Evolutionary conservation across 2,113 vertebrate genomes (phyloP).

Genomic region (Bos javanicus): DNA sequence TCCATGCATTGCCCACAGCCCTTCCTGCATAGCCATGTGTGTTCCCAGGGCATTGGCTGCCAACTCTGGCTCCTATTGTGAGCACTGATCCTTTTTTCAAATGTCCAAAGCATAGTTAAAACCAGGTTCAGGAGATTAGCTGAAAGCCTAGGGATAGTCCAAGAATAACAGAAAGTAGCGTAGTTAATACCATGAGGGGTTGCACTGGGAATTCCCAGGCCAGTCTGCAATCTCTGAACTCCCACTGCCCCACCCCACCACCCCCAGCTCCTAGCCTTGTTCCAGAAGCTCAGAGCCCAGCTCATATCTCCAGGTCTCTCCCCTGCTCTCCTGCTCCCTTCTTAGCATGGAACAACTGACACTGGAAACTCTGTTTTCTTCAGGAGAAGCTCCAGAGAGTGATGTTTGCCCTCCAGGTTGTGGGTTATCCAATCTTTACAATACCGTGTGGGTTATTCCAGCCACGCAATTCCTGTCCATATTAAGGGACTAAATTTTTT

Average conservation of each 20-base stretch:
- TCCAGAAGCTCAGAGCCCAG: not conserved
- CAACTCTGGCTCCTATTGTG: not conserved
- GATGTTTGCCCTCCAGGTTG: not conserved
- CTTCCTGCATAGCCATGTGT: not conserved
- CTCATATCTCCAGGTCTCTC: not conserved
- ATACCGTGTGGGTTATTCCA: not conserved
- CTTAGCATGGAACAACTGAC: not conserved
- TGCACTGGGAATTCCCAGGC: not conserved
- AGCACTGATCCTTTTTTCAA: not conserved
- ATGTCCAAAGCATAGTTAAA: not conserved
- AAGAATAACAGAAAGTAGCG: not conserved
- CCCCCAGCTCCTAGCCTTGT: not conserved
- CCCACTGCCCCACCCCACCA: fast-evolving
- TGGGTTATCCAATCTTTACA: not conserved
- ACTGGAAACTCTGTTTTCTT: not conserved
- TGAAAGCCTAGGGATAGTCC: not conserved
- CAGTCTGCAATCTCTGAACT: not conserved
- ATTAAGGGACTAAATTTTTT: not conserved
- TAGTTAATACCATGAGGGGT: not conserved
- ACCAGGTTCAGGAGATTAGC: not conserved
- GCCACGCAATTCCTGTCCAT: not conserved
- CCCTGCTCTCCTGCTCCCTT: not conserved
- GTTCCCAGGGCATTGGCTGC: not conserved
- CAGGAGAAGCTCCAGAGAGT: not conserved
- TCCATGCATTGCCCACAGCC: not conserved